These are phyloP conservation scores for Terebella lapidaria DNA, from an alignment of 2,888 invertebrate genomes.

Conservation along the genomic window DNA sequence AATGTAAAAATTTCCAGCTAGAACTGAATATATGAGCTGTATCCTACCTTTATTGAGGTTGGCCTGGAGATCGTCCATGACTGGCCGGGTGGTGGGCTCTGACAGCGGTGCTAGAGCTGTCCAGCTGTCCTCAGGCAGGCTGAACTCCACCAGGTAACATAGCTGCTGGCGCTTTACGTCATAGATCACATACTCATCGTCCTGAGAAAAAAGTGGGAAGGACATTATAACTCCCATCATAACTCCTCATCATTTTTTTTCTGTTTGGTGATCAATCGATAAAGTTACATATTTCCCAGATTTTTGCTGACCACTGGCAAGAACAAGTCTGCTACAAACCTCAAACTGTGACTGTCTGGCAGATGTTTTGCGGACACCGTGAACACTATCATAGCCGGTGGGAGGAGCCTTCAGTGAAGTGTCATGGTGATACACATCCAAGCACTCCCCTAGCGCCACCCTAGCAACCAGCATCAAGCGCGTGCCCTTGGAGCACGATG, in stretches of 20 bases:
- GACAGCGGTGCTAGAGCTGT: too few species aligned
- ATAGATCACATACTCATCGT: conserved; percentile 51
- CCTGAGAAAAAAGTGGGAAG: conserved; percentile 28
- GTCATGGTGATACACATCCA: conserved; percentile 26
- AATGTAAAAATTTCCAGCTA: too few species aligned
- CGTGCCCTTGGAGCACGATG: conserved; percentile 34
- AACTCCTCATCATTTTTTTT: too few species aligned
- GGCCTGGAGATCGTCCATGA: too few species aligned
- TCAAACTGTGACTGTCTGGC: conserved; percentile 34
- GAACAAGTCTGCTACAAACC: too few species aligned
- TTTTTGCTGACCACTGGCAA: too few species aligned
- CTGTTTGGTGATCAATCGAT: too few species aligned
- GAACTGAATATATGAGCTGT: too few species aligned
- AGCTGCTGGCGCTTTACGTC: conserved; percentile 40
- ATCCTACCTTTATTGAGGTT: too few species aligned
- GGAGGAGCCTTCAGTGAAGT: conserved; percentile 37
- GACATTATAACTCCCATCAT: too few species aligned
- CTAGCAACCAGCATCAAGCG: conserved; percentile 42
- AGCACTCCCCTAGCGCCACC: conserved; percentile 41
- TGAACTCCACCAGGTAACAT: conserved; percentile 49
- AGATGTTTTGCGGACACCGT: conserved; percentile 36
- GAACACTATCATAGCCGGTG: conserved; percentile 43
- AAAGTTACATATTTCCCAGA: too few species aligned
- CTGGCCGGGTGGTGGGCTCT: too few species aligned
- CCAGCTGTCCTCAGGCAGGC: conserved; percentile 16